Evolutionary conservation across 2,113 vertebrate species (phyloP).

Genomic region (Psittacus erithacus): DNA sequence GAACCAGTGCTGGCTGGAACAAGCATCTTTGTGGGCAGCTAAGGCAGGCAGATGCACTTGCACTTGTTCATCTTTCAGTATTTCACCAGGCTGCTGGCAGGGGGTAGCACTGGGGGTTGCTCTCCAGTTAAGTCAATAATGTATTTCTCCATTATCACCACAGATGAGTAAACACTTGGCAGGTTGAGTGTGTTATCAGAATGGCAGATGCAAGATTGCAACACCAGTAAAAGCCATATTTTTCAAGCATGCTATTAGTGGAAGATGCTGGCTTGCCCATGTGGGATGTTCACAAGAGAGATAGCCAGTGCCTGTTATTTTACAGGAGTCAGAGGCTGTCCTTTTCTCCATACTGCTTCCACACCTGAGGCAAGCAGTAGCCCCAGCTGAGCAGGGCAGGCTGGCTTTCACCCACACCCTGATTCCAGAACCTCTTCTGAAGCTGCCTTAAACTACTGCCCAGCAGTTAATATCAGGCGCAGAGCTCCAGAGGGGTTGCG

Average conservation of each 20-base stretch:
- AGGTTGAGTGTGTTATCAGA: not conserved
- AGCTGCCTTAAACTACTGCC: not conserved
- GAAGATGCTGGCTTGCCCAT: not conserved
- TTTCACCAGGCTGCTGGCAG: not conserved
- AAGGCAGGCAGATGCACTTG: not conserved
- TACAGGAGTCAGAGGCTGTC: fast-evolving
- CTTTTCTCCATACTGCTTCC: not conserved
- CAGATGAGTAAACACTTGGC: not conserved
- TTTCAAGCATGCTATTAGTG: not conserved
- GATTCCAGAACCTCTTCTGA: not conserved
- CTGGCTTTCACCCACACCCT: not conserved
- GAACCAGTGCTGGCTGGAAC: not conserved
- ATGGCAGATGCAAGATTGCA: not conserved
- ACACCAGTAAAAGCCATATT: not conserved
- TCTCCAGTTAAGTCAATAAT: not conserved
- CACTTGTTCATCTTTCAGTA: not conserved
- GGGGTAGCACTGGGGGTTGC: not conserved
- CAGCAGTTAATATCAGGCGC: not conserved
- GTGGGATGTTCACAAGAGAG: not conserved
- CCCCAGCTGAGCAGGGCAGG: not conserved
- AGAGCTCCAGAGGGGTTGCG: not conserved
- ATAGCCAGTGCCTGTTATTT: not conserved
- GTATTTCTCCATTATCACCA: not conserved
- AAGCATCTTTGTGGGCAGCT: not conserved
- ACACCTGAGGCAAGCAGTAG: not conserved